A percentile compares a stretch with the other conserved stretches of the same genome.
Evolutionary conservation across 1,140 invertebrate species (phyloP).

Genomic region (Eriosoma lanigerum): DNA sequence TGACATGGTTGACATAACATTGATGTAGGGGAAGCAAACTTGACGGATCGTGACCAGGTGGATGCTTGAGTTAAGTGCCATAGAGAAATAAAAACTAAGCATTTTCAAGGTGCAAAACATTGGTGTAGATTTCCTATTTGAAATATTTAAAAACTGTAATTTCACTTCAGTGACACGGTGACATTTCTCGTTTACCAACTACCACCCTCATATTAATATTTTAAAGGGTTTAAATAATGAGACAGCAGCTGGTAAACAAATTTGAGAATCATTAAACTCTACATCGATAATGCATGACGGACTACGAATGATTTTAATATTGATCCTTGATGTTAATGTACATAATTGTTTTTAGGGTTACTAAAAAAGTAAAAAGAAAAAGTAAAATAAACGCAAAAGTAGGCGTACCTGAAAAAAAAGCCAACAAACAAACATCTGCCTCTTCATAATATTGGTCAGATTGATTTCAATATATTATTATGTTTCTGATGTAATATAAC

Average conservation of each 20-base stretch:
- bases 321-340: not conserved
- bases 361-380: not conserved
- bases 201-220: not conserved
- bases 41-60: constrained; percentile 26
- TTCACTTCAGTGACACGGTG: not conserved
- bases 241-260: constrained; percentile 19
- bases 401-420: not conserved
- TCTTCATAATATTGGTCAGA: not conserved
- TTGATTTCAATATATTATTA: constrained; percentile 5
- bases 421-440: constrained; percentile 21
- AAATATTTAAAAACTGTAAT: not conserved
- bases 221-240: constrained; percentile 3
- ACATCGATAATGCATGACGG: not conserved
- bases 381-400: not conserved
- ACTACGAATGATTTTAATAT: constrained; percentile 19
- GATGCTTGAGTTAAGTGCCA: not conserved
- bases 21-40: not conserved
- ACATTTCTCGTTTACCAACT: not conserved
- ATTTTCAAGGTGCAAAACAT: constrained; percentile 29
- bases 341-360: constrained; percentile 1
- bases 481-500: constrained; percentile 19
- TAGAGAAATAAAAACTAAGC: constrained; percentile 4
- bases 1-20: constrained; percentile 16
- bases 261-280: not conserved
- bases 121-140: not conserved